phyloP scores from a whole-genome alignment of 2,113 vertebrate genomes.

The Hippocampus mohnikei region DNA sequence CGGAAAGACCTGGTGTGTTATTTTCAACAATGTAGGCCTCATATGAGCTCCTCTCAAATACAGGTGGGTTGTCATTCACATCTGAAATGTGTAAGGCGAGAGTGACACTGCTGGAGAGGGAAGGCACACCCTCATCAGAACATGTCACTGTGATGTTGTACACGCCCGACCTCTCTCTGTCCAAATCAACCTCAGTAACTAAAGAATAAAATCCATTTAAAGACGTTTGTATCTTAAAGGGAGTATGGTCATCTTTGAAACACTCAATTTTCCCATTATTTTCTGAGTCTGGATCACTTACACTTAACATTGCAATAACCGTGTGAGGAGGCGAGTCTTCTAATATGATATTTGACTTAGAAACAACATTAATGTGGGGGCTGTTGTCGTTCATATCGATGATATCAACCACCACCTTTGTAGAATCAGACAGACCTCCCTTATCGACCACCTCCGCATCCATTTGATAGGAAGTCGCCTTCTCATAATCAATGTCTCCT shows the following conservation, averaged over 20 bases:
- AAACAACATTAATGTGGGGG: conserved; percentile 60
- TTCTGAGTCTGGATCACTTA: conserved; percentile 29
- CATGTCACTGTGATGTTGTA: conserved; percentile 43
- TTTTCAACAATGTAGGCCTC: conserved; percentile 41
- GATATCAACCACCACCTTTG: conserved; percentile 67
- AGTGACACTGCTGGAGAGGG: conserved; percentile 50
- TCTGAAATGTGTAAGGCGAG: conserved; percentile 47
- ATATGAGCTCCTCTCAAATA: conserved; percentile 44
- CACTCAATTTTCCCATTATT: conserved; percentile 58
- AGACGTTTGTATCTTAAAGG: conserved; percentile 54
- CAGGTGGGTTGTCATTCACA: conserved; percentile 50
- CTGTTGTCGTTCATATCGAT: conserved; percentile 64
- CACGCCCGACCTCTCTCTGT: conserved; percentile 22
- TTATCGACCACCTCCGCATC: conserved; percentile 64
- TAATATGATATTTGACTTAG: conserved; percentile 43
- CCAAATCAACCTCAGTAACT: conserved; percentile 54
- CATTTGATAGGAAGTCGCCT: conserved; percentile 50
- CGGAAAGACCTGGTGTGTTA: conserved; percentile 43
- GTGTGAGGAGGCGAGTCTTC: conserved; percentile 70
- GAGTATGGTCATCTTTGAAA: conserved; percentile 41
- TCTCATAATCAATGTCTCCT: conserved; percentile 68
- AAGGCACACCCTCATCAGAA: conserved; percentile 41
- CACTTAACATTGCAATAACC: conserved; percentile 71
- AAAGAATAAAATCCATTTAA: conserved; percentile 71
- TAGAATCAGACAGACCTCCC: conserved; percentile 55